Percentiles rank a stretch among this genome's conserved stretches.
Evolutionary conservation across 2,797 vertebrate species (phyloP).

Genomic region (Phoxinus dragarum): DNA sequence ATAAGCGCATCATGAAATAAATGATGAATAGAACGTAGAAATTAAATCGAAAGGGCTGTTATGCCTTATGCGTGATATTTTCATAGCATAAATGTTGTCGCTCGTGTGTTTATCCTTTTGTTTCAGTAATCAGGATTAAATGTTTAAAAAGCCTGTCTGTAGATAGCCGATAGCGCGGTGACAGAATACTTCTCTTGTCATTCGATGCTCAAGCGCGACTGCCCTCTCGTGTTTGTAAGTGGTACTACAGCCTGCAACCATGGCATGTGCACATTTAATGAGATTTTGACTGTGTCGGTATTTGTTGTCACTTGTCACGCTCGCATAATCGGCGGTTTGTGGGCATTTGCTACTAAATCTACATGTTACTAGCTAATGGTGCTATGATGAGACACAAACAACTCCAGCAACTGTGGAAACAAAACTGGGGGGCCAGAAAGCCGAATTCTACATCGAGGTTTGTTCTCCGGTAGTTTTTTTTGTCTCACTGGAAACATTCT

Average conservation of each 20-base stretch:
- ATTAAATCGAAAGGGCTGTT: not conserved
- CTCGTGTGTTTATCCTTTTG: not conserved
- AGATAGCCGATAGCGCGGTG: not conserved
- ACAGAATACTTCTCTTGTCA: not conserved
- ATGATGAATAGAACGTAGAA: not conserved
- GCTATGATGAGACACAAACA: not conserved
- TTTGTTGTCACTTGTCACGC: not conserved
- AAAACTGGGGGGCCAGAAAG: not conserved
- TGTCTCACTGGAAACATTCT: not conserved
- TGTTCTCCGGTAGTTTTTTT: not conserved
- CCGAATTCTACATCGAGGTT: not conserved
- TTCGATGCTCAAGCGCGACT: not conserved
- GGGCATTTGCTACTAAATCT: not conserved
- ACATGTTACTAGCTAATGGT: not conserved
- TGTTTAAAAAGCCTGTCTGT: not conserved
- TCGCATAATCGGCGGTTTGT: not conserved
- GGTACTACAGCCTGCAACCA: too few relatives aligned
- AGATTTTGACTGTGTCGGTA: not conserved
- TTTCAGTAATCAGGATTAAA: slow-evolving; percentile 2
- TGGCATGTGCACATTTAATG: not conserved
- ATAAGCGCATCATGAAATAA: not conserved
- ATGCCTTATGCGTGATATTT: not conserved
- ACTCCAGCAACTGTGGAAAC: not conserved
- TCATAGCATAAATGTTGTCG: not conserved
- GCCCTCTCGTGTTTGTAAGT: slow-evolving; percentile 4